Conservation (phyloP, 2,888 invertebrate species). For the Cryptus armator region DNA sequence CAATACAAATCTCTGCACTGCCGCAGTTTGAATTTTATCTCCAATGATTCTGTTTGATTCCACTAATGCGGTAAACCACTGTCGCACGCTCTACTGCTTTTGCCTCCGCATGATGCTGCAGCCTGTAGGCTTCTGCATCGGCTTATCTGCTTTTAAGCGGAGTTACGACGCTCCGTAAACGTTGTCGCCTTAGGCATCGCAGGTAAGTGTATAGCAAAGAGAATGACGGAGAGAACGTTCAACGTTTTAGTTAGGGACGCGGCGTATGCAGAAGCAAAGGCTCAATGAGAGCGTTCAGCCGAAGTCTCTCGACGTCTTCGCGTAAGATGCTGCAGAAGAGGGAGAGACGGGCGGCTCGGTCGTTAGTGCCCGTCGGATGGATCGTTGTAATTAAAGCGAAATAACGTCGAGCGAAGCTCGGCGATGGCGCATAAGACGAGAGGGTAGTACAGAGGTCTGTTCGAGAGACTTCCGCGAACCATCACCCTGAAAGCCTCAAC, state of each 20-base stretch:
- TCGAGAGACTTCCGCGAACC: slow-evolving; percentile 6
- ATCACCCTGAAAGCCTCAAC: neutral
- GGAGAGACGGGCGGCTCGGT: neutral
- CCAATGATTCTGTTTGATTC: neutral
- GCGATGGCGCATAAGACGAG: neutral
- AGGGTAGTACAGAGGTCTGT: neutral
- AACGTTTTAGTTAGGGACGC: slow-evolving; percentile 1
- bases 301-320: slow-evolving; percentile 35
- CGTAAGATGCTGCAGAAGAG: slow-evolving; percentile 8
- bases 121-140: slow-evolving; percentile 42
- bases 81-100: neutral
- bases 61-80: neutral
- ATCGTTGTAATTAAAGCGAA: slow-evolving; percentile 60
- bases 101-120: neutral
- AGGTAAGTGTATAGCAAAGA: neutral
- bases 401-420: slow-evolving; percentile 41
- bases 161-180: slow-evolving; percentile 10
- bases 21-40: neutral
- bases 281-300: slow-evolving; percentile 28
- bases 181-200: slow-evolving; percentile 21
- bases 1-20: neutral
- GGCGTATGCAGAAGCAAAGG: neutral
- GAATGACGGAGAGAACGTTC: slow-evolving; percentile 23
- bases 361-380: slow-evolving; percentile 46
- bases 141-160: slow-evolving; percentile 37